Conservation (phyloP, 2,888 invertebrate genomes). For the Pyrochroa serraticornis region DNA sequence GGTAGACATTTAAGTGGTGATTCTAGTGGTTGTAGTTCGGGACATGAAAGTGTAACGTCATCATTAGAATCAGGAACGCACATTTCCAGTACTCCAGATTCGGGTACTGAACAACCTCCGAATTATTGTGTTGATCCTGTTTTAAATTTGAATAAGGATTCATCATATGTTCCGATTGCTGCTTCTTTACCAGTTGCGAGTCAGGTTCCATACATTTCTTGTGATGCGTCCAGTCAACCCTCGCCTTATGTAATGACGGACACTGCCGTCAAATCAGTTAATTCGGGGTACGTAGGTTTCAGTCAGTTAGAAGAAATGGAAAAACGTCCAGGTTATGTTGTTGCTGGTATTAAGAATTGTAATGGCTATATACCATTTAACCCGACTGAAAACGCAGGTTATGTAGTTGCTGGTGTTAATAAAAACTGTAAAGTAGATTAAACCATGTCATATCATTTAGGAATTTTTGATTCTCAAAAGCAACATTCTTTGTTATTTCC, state of each 20-base stretch:
- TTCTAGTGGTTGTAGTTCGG: slow-evolving; percentile 65
- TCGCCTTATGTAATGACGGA: slow-evolving; percentile 43
- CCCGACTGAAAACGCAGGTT: slow-evolving; percentile 21
- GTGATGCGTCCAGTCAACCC: slow-evolving; percentile 31
- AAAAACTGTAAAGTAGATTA: slow-evolving; percentile 26
- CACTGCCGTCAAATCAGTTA: slow-evolving; percentile 41
- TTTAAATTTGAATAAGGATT: slow-evolving; percentile 28
- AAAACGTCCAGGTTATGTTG: slow-evolving; percentile 43
- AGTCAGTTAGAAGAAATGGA: slow-evolving; percentile 11
- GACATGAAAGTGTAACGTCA: slow-evolving; percentile 63
- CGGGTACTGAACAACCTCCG: slow-evolving; percentile 56
- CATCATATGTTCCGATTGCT: slow-evolving; percentile 39
- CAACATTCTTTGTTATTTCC: neutral
- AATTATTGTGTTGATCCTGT: slow-evolving; percentile 43
- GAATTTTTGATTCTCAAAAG: slow-evolving; percentile 2
- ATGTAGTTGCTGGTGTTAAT: slow-evolving; percentile 21
- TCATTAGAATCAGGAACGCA: slow-evolving; percentile 62
- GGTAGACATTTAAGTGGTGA: slow-evolving; percentile 52
- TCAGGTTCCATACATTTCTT: slow-evolving; percentile 32
- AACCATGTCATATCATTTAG: slow-evolving; percentile 6
- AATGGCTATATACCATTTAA: slow-evolving; percentile 16
- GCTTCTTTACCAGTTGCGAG: slow-evolving; percentile 20
- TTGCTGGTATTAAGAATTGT: slow-evolving; percentile 44
- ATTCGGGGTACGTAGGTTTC: slow-evolving; percentile 37
- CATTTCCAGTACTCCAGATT: slow-evolving; percentile 59